Conservation (phyloP, 1,140 invertebrate genomes). For the Mactra quadrangularis region DNA sequence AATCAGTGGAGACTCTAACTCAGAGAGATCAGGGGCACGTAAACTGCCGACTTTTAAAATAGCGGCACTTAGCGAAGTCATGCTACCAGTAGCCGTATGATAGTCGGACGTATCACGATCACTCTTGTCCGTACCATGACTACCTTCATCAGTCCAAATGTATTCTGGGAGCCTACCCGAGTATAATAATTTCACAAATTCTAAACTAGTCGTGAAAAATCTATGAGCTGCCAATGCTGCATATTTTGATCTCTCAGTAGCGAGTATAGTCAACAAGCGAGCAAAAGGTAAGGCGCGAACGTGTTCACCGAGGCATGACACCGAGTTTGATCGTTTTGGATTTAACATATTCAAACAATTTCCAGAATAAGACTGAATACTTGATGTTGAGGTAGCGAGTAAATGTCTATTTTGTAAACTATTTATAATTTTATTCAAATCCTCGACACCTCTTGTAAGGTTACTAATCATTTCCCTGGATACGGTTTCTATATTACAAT, state of each 20-base stretch:
- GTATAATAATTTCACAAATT: constrained; percentile 76
- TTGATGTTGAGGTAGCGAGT: constrained; percentile 27
- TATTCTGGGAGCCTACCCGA: constrained; percentile 72
- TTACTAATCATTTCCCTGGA: constrained; percentile 81
- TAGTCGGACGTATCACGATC: constrained; percentile 77
- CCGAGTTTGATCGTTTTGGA: constrained; percentile 59
- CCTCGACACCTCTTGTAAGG: constrained; percentile 81
- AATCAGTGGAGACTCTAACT: constrained; percentile 75
- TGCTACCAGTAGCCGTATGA: constrained; percentile 77
- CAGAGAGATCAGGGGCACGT: constrained; percentile 76
- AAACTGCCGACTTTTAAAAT: constrained; percentile 75
- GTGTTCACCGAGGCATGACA: constrained; percentile 68
- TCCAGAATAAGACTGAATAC: constrained; percentile 19
- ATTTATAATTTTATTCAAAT: constrained; percentile 80
- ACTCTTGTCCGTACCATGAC: constrained; percentile 45
- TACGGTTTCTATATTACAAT: constrained; percentile 76
- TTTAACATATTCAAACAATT: not conserved
- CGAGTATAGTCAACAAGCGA: constrained; percentile 78
- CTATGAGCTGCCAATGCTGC: constrained; percentile 78
- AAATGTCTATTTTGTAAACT: constrained; percentile 47
- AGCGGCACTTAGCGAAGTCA: constrained; percentile 74
- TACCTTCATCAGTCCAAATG: constrained; percentile 76
- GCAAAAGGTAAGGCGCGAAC: constrained; percentile 79
- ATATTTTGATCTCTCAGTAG: constrained; percentile 80
- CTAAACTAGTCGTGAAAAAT: constrained; percentile 79